These are phyloP conservation scores for Vulpes lagopus DNA, from an alignment of 2,113 vertebrate species.

Conservation along the genomic window DNA sequence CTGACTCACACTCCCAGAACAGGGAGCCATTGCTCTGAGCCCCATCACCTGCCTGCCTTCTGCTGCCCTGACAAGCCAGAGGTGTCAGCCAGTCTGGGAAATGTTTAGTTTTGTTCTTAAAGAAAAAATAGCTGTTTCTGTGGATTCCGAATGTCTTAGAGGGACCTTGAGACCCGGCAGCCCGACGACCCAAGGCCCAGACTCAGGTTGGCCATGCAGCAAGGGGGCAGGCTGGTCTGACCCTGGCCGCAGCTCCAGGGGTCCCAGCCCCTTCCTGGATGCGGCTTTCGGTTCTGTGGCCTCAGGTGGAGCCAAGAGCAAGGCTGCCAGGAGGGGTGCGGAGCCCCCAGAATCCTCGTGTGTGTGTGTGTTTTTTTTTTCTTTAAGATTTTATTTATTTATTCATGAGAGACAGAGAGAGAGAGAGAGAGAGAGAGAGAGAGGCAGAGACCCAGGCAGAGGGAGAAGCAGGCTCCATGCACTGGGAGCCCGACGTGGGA, in stretches of 20 bases:
- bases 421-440: too few species aligned
- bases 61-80: neutral
- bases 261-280: neutral
- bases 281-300: neutral
- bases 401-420: too few species aligned
- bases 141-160: neutral
- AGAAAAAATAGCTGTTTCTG: neutral
- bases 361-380: neutral
- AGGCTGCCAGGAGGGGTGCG: neutral
- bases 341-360: neutral
- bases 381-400: too few species aligned
- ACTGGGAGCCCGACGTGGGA: too few species aligned
- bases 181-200: neutral
- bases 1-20: neutral
- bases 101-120: neutral
- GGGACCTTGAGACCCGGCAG: neutral
- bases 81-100: neutral
- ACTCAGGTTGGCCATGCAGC: too few species aligned
- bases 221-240: neutral
- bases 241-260: accelerated
- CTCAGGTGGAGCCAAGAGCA: neutral
- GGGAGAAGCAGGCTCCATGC: too few species aligned
- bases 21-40: neutral
- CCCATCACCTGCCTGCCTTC: neutral
- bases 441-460: too few species aligned